phyloP scores from a whole-genome alignment of 2,888 invertebrate genomes.

The Disparrhopalites patrizii region DNA sequence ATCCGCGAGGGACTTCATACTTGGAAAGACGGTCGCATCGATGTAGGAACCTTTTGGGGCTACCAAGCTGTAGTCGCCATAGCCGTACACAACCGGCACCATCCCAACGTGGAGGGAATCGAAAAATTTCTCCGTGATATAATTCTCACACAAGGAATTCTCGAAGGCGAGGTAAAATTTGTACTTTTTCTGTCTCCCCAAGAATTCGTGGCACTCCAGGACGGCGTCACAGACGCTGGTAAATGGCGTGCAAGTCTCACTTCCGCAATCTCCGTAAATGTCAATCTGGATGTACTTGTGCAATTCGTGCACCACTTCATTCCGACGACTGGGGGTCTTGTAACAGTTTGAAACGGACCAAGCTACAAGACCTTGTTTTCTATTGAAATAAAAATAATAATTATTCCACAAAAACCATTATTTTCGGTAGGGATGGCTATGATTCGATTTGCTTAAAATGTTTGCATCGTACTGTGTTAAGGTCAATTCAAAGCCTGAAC shows the following conservation, averaged over 20 bases:
- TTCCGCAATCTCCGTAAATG: slow-evolving; percentile 46
- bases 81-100: slow-evolving; percentile 49
- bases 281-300: slow-evolving; percentile 43
- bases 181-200: slow-evolving; percentile 44
- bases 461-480: too few relatives aligned
- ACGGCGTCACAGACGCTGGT: slow-evolving; percentile 35
- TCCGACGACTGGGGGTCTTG: slow-evolving; percentile 39
- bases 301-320: slow-evolving; percentile 43
- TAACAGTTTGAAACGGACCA: slow-evolving; percentile 49
- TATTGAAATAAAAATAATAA: background rate
- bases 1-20: slow-evolving; percentile 48
- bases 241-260: slow-evolving; percentile 31
- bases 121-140: slow-evolving; percentile 49
- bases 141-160: slow-evolving; percentile 48
- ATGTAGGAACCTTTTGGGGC: slow-evolving; percentile 50
- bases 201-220: slow-evolving; percentile 34
- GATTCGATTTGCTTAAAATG: too few relatives aligned
- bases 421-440: too few relatives aligned
- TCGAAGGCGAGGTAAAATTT: slow-evolving; percentile 50
- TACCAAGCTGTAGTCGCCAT: slow-evolving; percentile 48
- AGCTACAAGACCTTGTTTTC: slow-evolving; percentile 43
- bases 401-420: background rate
- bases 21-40: slow-evolving; percentile 49
- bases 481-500: too few relatives aligned
- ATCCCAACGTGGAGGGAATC: slow-evolving; percentile 37